Conservation (phyloP, 2,113 vertebrate species). For the Aramus guarauna region DNA sequence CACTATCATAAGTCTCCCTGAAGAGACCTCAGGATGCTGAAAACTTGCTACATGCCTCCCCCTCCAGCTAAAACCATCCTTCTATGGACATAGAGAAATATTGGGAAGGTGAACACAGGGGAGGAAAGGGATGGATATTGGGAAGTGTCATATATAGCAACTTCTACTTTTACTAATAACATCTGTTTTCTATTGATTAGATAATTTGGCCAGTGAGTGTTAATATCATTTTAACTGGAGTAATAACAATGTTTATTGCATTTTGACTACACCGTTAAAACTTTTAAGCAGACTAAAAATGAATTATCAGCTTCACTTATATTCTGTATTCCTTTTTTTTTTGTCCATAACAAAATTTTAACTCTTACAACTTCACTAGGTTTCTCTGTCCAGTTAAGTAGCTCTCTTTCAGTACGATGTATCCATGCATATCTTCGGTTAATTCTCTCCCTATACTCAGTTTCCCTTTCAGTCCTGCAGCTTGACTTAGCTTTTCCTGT, state of each 20-base stretch:
- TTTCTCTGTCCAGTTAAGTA: background rate
- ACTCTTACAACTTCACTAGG: background rate
- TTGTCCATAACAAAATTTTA: background rate
- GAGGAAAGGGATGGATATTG: background rate
- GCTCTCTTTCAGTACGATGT: background rate
- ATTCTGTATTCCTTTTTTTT: background rate
- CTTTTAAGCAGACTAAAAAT: background rate
- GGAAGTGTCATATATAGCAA: background rate
- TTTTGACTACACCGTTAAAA: background rate
- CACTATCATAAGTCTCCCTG: background rate
- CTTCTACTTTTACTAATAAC: background rate
- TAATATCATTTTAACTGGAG: background rate
- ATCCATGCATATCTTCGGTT: background rate
- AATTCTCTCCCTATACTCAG: background rate
- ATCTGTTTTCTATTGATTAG: background rate
- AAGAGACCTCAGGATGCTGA: background rate
- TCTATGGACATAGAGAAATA: background rate
- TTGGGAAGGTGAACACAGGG: background rate
- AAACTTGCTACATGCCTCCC: background rate
- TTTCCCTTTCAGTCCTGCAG: background rate
- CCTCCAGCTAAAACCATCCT: background rate
- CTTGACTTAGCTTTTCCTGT: background rate
- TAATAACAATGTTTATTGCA: background rate
- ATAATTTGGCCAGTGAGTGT: background rate
- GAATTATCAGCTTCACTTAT: background rate